Base-by-base conservation (phyloP, 2,888 invertebrate genomes). In the Idaea dimidiata region DNA sequence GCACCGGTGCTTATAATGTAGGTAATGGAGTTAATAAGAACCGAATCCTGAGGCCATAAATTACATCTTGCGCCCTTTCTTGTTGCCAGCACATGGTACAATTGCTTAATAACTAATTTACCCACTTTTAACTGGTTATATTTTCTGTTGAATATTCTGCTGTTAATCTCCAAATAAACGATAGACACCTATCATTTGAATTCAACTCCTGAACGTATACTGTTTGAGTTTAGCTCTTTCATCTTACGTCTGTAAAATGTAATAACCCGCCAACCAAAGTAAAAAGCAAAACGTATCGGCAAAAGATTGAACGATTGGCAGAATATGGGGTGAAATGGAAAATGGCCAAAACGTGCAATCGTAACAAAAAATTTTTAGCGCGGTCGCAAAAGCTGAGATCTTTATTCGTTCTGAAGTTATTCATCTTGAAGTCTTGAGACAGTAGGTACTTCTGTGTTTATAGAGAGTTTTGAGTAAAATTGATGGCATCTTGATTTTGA, bases 1-100 rank as follows among this genome's bases (percentile, higher is more conserved):
- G 78, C 83, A 83, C 76, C 76, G 79, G 76, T 75, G 82, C 81
- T 84, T 77, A 80, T 86, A 82, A 81, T 82, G 83, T 80, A 24
- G 24, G 24, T 24, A 86, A 86, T 86, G 86, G 86, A 81, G 80
- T 74, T 77, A 76, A 72, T 72, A 68, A 68, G 66, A 63, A 58
- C 75, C 73, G 79, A 84, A 83, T 83, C 76, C 43, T 43, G 72
- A 67, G 71, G 77, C 80, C 79, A 82, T 86, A 84, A 83, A 84
- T 86, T 83, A 74, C 71, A 71, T 24, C 24, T 24, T 76, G 69
- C 75, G 68, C 83, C 85, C 86, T 83, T 82, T 76, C 56, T 78
- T 82, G 81, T 81, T 84, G 73, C 72, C 66, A 77, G 80, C 88
- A 87, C 84, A 86, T 84, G 88, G 76, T 79, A 79, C 83, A 80